These are phyloP conservation scores for Cygnus buccinator DNA, from an alignment of 2,113 vertebrate species.

Conservation along the genomic window DNA sequence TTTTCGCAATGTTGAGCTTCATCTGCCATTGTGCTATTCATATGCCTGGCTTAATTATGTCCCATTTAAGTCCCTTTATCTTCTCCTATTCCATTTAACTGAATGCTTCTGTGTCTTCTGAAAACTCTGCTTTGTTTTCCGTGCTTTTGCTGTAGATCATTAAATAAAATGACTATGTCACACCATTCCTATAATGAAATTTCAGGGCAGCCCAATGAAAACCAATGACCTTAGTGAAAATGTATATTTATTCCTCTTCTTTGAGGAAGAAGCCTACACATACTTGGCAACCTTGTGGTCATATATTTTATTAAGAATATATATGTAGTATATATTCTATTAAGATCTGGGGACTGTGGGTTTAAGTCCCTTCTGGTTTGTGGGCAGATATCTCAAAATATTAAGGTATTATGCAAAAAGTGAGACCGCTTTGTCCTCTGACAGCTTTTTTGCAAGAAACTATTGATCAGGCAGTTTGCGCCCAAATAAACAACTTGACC, in stretches of 20 bases:
- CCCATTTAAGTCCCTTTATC: not conserved
- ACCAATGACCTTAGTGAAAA: not conserved
- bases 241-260: not conserved
- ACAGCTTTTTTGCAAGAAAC: not conserved
- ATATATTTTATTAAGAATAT: not conserved
- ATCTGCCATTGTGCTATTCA: not conserved
- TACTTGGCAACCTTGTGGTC: not conserved
- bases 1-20: constrained; percentile 4
- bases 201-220: not conserved
- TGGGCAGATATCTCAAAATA: not conserved
- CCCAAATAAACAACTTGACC: rapidly evolving
- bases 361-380: not conserved
- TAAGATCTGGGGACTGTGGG: not conserved
- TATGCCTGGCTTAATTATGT: not conserved
- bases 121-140: not conserved
- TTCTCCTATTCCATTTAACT: not conserved
- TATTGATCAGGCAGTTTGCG: not conserved
- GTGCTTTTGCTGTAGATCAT: not conserved
- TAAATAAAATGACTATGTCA: not conserved
- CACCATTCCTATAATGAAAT: not conserved
- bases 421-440: not conserved
- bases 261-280: not conserved
- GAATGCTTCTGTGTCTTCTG: not conserved
- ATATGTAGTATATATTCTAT: not conserved
- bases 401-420: not conserved